Evolutionary conservation across 2,113 vertebrate species (phyloP).

Genomic region (Scytalopus superciliaris): DNA sequence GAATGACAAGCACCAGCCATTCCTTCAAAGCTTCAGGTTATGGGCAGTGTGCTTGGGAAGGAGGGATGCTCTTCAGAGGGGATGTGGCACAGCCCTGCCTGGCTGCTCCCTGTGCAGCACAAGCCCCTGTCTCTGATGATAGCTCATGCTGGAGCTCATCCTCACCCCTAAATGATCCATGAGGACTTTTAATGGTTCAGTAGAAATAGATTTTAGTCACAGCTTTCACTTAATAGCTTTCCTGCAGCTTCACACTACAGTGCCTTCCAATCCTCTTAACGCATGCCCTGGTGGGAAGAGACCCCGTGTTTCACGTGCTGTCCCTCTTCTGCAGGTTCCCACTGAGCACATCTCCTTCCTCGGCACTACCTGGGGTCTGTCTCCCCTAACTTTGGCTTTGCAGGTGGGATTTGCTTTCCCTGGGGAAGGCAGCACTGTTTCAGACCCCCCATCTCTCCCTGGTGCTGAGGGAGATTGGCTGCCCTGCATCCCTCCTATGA

Average conservation of each 20-base stretch:
- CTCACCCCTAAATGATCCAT: background rate
- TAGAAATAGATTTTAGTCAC: background rate
- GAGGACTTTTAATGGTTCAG: background rate
- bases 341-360: background rate
- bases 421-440: background rate
- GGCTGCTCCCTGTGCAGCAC: background rate
- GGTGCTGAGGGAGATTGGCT: background rate
- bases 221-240: background rate
- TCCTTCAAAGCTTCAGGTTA: background rate
- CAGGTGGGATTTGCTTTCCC: background rate
- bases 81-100: background rate
- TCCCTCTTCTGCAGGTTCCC: background rate
- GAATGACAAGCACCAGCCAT: background rate
- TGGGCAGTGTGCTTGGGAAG: background rate
- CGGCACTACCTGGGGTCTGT: background rate
- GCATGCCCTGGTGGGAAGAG: background rate
- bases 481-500: accelerated
- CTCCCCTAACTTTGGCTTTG: background rate
- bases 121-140: background rate
- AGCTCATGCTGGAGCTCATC: background rate
- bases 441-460: accelerated
- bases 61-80: background rate
- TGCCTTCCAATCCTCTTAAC: background rate
- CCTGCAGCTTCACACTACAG: background rate
- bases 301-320: accelerated